These are phyloP conservation scores for Corapipo altera DNA, from an alignment of 2,113 vertebrate genomes.

Conservation along the genomic window DNA sequence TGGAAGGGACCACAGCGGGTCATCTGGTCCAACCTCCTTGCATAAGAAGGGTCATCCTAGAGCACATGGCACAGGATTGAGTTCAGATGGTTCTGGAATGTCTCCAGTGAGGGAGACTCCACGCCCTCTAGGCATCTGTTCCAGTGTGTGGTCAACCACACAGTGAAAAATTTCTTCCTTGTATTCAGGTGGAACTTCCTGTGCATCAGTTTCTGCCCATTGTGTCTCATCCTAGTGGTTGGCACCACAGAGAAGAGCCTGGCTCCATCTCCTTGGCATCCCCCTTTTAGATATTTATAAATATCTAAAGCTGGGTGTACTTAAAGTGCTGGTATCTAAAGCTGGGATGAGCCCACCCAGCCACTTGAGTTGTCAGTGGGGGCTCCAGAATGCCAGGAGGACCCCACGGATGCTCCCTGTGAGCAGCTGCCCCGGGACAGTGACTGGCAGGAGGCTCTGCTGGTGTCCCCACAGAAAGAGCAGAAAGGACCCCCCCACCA, in stretches of 20 bases:
- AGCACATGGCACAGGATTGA: neutral
- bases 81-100: neutral
- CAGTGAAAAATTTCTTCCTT: neutral
- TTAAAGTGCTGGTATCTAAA: too few relatives aligned
- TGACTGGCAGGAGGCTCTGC: neutral
- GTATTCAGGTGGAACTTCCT: neutral
- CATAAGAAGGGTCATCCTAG: neutral
- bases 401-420: neutral
- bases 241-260: neutral
- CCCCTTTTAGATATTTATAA: neutral
- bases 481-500: rapidly evolving
- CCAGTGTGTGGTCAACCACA: neutral
- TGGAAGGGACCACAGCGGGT: neutral
- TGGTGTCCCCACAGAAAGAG: too few relatives aligned
- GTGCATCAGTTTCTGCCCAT: neutral
- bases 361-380: too few relatives aligned
- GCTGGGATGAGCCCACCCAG: neutral
- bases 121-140: neutral
- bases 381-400: neutral
- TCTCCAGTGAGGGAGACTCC: neutral
- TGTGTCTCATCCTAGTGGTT: neutral
- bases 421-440: neutral
- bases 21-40: neutral
- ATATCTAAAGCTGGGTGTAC: neutral
- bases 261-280: neutral